Percentiles rank a stretch among this genome's conserved stretches.
Conservation (phyloP, 2,113 vertebrate genomes). For the Notarius lentiginosus region DNA sequence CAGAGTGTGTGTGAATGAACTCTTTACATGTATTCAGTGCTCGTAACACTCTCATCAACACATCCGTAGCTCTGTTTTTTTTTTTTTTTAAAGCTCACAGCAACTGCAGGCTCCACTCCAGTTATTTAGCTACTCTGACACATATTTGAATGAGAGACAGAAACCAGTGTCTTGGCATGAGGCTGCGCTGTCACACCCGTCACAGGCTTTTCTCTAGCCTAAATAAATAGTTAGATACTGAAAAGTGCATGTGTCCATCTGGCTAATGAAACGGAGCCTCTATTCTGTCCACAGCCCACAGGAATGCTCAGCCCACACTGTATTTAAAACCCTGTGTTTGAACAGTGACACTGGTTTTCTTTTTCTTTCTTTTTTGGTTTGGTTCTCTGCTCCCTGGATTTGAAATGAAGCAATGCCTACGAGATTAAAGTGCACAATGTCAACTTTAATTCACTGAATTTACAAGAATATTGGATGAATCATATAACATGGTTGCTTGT, state of each 20-base stretch:
- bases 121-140: slow-evolving; percentile 39
- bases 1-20: slow-evolving; percentile 14
- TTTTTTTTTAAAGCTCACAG: slow-evolving; percentile 8
- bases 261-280: slow-evolving; percentile 24
- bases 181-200: slow-evolving; percentile 26
- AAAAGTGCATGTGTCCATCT: slow-evolving; percentile 28
- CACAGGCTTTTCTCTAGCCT: slow-evolving; percentile 15
- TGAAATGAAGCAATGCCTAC: not conserved
- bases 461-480: not conserved
- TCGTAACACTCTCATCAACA: slow-evolving; percentile 43
- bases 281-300: slow-evolving; percentile 40
- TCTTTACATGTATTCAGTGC: slow-evolving; percentile 27
- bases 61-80: not conserved
- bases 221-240: slow-evolving; percentile 30
- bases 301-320: slow-evolving; percentile 27
- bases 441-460: not conserved
- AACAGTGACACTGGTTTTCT: not conserved
- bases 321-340: slow-evolving; percentile 1
- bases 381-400: not conserved
- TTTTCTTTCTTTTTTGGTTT: not conserved
- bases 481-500: slow-evolving; percentile 1
- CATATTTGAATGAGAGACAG: slow-evolving; percentile 41
- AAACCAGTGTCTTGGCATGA: slow-evolving; percentile 43
- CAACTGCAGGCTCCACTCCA: slow-evolving; percentile 37
- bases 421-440: slow-evolving; percentile 13